Evolutionary conservation across 2,113 vertebrate genomes (phyloP).

Genomic region (Electrona antarctica): DNA sequence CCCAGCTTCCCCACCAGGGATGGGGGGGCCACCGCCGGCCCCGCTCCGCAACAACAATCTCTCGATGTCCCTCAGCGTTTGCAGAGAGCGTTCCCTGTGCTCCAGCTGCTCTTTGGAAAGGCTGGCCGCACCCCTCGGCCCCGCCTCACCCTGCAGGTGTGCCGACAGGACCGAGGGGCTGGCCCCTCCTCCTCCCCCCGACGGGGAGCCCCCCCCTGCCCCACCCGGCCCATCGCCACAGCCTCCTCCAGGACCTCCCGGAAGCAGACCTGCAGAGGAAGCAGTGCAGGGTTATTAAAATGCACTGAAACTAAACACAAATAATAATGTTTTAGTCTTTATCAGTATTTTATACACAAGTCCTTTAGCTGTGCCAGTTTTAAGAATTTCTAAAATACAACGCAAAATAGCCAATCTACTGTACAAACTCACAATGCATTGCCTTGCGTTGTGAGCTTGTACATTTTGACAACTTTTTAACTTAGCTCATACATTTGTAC

Average conservation of each 20-base stretch:
- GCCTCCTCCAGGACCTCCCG: conserved; percentile 51
- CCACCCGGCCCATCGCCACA: conserved; percentile 49
- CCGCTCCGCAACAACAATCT: conserved; percentile 88
- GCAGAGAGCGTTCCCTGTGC: conserved; percentile 93
- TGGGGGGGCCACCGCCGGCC: conserved; percentile 70
- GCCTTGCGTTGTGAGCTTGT: too few species aligned
- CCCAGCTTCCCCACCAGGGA: conserved; percentile 69
- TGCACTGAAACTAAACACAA: too few species aligned
- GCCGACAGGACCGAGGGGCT: conserved; percentile 72
- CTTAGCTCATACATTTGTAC: too few species aligned
- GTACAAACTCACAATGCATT: too few species aligned
- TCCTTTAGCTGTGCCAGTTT: too few species aligned
- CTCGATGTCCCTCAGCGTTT: conserved; percentile 95
- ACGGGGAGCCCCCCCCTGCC: conserved; percentile 64
- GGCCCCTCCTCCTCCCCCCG: conserved; percentile 23
- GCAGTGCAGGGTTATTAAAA: conserved; percentile 48
- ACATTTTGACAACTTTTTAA: too few species aligned
- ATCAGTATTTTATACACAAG: too few species aligned
- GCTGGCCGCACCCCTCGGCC: conserved; percentile 73
- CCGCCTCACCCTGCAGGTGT: conserved; percentile 68
- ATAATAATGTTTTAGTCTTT: too few species aligned
- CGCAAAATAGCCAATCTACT: too few species aligned
- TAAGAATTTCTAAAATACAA: too few species aligned
- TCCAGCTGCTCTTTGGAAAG: conserved; percentile 97
- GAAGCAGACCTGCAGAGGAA: conserved; percentile 61